Evolutionary conservation across 2,113 vertebrate species (phyloP).

Genomic region (Parotia lawesii): DNA sequence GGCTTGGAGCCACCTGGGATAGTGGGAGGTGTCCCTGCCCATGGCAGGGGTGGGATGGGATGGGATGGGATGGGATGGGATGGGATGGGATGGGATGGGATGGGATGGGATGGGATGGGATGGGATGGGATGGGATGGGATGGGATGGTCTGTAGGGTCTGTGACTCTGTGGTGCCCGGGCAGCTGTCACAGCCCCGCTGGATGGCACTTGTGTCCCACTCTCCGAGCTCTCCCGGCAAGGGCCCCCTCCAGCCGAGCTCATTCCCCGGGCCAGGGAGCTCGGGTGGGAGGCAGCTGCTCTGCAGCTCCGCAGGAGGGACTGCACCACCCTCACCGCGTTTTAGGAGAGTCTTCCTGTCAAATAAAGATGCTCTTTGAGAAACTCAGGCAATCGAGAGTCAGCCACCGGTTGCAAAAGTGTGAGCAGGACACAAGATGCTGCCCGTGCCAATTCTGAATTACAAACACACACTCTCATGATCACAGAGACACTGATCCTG

Average conservation of each 20-base stretch:
- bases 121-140: rapidly evolving
- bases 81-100: neutral
- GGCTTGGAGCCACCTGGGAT: neutral
- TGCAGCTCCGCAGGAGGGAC: neutral
- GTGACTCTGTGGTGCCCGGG: neutral
- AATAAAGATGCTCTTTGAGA: neutral
- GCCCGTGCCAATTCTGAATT: neutral
- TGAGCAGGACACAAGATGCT: neutral
- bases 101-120: rapidly evolving
- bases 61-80: no score
- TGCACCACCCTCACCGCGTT: neutral
- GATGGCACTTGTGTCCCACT: slow-evolving; percentile 17
- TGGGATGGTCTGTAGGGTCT: neutral
- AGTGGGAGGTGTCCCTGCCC: neutral
- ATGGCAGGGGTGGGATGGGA: neutral
- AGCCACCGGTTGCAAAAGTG: neutral
- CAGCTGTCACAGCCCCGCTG: neutral
- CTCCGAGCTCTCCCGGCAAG: neutral
- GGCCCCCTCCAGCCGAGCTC: rapidly evolving
- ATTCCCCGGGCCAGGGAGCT: neutral
- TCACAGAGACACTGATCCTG: neutral
- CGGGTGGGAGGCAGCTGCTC: neutral
- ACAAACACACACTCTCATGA: rapidly evolving
- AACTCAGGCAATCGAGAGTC: rapidly evolving
- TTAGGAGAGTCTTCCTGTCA: neutral